phyloP scores from a whole-genome alignment of 2,888 invertebrate genomes.

The Conistra vaccinii region DNA sequence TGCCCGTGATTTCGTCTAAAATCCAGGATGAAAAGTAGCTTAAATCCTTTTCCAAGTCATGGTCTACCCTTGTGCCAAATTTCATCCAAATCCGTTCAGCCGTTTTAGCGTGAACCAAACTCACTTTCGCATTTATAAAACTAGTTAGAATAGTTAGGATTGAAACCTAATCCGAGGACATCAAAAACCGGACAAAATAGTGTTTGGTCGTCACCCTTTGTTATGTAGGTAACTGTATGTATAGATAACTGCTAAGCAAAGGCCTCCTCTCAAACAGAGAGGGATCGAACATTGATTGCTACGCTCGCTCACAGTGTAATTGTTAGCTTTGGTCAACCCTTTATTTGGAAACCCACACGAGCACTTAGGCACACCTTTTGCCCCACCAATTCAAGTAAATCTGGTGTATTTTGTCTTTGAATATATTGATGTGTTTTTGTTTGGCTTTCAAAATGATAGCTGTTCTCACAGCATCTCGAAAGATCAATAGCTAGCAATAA shows the following conservation, averaged over 20 bases:
- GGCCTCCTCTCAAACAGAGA: background rate
- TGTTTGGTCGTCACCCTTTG: background rate
- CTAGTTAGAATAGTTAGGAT: too few species aligned
- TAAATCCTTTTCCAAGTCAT: too few species aligned
- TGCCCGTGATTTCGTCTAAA: too few species aligned
- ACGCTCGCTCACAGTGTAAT: background rate
- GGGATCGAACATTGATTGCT: background rate
- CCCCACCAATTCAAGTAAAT: background rate
- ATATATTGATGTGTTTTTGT: too few species aligned
- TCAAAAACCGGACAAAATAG: background rate
- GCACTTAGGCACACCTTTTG: background rate
- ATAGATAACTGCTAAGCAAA: background rate
- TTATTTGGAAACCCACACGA: constrained; percentile 14
- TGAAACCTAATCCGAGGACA: background rate
- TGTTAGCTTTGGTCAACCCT: background rate
- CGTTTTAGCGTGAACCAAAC: too few species aligned
- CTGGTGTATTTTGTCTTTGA: background rate
- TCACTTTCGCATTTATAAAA: too few species aligned
- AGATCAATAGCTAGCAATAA: too few species aligned
- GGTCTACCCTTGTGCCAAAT: too few species aligned
- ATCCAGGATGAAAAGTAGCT: too few species aligned
- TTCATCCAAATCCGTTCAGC: too few species aligned
- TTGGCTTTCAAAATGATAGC: too few species aligned
- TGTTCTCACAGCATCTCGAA: too few species aligned
- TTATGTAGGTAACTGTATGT: background rate